A percentile compares a stretch with the other conserved stretches of the same genome.
Conservation (phyloP, 1,140 invertebrate species). For the Riptortus pedestris region DNA sequence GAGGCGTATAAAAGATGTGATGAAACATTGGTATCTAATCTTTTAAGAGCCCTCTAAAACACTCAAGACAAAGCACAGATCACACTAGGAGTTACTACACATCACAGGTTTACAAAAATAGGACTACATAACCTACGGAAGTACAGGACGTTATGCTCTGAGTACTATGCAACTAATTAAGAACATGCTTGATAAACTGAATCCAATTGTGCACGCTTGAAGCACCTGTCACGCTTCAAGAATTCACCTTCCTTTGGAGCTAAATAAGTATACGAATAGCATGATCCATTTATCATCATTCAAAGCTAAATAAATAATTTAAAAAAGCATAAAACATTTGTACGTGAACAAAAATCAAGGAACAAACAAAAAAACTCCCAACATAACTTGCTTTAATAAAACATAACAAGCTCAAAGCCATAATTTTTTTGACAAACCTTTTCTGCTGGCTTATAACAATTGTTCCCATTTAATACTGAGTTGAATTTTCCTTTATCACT, state of each 20-base stretch:
- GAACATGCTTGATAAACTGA: slow-evolving; percentile 14
- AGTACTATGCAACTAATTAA: slow-evolving; percentile 15
- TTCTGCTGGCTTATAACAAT: not conserved
- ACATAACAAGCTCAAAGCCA: not conserved
- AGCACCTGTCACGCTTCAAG: slow-evolving; percentile 11
- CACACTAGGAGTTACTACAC: not conserved
- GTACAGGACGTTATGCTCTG: slow-evolving; percentile 3
- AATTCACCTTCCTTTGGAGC: not conserved
- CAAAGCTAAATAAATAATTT: not conserved
- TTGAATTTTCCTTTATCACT: not conserved
- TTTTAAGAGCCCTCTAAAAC: slow-evolving; percentile 1
- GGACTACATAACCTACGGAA: slow-evolving; percentile 13
- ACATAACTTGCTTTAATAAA: not conserved
- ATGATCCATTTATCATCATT: not conserved
- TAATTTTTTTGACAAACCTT: not conserved
- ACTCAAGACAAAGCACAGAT: not conserved
- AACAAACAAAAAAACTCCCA: not conserved
- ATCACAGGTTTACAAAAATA: no score
- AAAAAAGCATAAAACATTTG: not conserved
- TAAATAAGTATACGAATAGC: not conserved
- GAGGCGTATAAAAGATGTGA: not conserved
- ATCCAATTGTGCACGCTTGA: slow-evolving; percentile 16
- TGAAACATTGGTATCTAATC: slow-evolving; percentile 10
- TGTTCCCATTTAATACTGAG: not conserved
- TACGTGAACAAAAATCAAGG: not conserved